Conservation (phyloP, 2,888 invertebrate species). For the Hipparchia semele region DNA sequence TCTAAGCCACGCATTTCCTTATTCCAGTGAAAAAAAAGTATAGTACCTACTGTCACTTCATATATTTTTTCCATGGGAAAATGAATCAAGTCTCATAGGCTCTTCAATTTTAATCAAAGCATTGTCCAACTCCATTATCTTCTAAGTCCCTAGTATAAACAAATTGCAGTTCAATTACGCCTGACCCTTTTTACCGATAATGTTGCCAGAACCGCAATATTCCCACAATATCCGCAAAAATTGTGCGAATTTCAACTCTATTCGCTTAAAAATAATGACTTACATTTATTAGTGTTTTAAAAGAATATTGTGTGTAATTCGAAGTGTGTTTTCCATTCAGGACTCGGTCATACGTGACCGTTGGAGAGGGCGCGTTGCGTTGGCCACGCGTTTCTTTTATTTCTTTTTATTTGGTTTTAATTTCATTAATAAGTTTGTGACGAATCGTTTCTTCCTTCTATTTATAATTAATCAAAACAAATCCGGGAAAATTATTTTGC, state of each 20-base stretch:
- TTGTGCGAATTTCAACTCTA: constrained; percentile 45
- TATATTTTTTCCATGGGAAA: constrained; percentile 42
- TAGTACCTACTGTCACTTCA: no score
- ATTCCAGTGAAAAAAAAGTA: no score
- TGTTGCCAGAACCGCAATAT: constrained; percentile 49
- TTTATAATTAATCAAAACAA: no score
- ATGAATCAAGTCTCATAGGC: constrained; percentile 39
- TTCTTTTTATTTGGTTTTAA: constrained; percentile 65
- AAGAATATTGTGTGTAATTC: constrained; percentile 56
- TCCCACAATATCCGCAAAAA: constrained; percentile 15
- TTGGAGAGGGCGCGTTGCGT: constrained; percentile 64
- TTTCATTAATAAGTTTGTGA: constrained; percentile 66
- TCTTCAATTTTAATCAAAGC: constrained; percentile 51
- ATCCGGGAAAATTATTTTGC: no score
- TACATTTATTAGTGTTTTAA: constrained; percentile 31
- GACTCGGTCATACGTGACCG: constrained; percentile 62
- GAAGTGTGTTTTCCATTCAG: constrained; percentile 56
- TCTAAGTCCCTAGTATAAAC: constrained; percentile 56
- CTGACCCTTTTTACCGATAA: constrained; percentile 63
- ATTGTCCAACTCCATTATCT: constrained; percentile 50
- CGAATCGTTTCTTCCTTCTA: constrained; percentile 48
- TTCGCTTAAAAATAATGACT: constrained; percentile 34
- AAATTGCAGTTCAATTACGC: constrained; percentile 69
- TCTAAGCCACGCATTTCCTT: no score
- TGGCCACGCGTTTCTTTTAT: constrained; percentile 70